Evolutionary conservation across 2,797 vertebrate genomes (phyloP).

Genomic region (Syndactyla subalaris): DNA sequence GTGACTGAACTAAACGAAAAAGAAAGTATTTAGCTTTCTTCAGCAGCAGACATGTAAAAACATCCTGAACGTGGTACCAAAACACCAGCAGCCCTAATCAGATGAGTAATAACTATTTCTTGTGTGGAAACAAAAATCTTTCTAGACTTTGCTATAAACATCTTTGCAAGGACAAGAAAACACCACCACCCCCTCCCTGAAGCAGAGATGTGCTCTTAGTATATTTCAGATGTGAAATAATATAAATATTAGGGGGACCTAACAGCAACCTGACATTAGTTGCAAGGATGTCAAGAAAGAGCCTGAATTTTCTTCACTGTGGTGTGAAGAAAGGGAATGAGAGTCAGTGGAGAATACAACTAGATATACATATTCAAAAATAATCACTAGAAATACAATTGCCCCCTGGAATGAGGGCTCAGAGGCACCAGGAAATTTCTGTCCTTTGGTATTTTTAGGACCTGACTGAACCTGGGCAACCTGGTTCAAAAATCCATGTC

Average conservation of each 20-base stretch:
- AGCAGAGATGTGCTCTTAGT: not conserved
- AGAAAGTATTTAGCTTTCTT: not conserved
- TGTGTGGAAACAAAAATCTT: not conserved
- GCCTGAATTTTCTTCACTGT: not conserved
- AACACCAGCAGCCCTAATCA: not conserved
- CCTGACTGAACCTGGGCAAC: not conserved
- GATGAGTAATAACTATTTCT: not conserved
- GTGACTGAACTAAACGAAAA: constrained; percentile 84
- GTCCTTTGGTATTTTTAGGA: not conserved
- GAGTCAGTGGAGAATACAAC: not conserved
- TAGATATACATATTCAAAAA: not conserved
- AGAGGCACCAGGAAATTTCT: not conserved
- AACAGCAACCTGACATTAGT: not conserved
- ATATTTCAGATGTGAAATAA: not conserved
- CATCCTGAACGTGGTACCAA: not conserved
- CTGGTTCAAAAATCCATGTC: not conserved
- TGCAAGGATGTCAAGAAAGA: not conserved
- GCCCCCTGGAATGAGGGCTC: not conserved
- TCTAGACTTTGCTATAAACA: not conserved
- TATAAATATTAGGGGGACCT: not conserved
- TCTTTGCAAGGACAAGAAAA: not conserved
- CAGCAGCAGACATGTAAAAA: not conserved
- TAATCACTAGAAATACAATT: not conserved
- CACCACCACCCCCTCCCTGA: not conserved
- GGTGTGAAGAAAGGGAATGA: not conserved